Base-by-base conservation (phyloP, 2,888 invertebrate species). In the Diploptera punctata region DNA sequence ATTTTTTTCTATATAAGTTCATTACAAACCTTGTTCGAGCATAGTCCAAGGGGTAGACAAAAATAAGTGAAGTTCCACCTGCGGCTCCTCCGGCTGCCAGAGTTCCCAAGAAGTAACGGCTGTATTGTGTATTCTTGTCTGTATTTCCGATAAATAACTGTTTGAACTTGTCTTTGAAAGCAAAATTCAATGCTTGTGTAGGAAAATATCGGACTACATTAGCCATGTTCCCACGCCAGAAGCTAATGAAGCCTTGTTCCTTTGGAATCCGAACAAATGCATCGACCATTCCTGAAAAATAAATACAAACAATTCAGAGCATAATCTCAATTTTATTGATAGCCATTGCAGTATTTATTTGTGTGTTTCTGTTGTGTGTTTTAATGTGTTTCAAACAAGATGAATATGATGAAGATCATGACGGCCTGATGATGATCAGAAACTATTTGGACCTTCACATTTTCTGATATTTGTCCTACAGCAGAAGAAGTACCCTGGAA, bases 21-120 rank as follows among this genome's bases (percentile, higher is more conserved):
- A n/a, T n/a, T n/a, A n/a, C 18, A n/a, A 74, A 80, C 78, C 86
- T 81, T 71, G 86, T 86, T 79, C 86, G 82, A 75, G 85, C 86
- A 78, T 84, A 86, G 78, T 86, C 86, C 49, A 86, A 81, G 65
- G 86, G 86, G 77, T 86, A 86, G 65, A 86, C 86, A 77, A 86
- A 86, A 79, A 83, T 84, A 54, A 86, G 81, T 47, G 85, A 86
- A 62, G 86, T 84, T 73, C 85, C 86, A 75, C 86, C 86, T 77
- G 86, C 86, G 72, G 85, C 85, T 76, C 86, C 86, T 79, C 86
- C 86, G 75, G 85, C 84, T 21, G 85, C 85, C 75, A 86, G 79
- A 80, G 86, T 86, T 74, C 85, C 85, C 54, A 81, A 74, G 76
- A 85, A 83, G 76, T 84, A 85, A 68, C 83, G 80, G 81, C 82